A percentile compares a stretch with the other conserved stretches of the same genome.
These are phyloP conservation scores for Zygogramma bicolorata DNA, from an alignment of 2,888 invertebrate genomes.

Conservation along the genomic window DNA sequence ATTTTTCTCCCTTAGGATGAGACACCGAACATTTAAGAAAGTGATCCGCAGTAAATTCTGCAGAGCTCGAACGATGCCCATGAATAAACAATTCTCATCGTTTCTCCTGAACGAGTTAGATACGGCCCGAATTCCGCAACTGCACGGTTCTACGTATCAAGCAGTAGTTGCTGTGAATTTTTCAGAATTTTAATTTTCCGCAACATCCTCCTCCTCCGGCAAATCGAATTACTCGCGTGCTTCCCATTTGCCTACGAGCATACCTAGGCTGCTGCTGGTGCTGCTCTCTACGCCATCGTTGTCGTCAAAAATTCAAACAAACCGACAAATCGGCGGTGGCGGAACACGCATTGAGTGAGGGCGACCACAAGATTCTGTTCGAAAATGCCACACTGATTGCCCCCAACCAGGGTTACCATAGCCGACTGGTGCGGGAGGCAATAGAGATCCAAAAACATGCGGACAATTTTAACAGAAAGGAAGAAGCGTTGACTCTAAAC, in stretches of 20 bases:
- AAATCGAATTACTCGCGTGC: background rate
- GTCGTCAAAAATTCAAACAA: too few species aligned
- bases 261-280: background rate
- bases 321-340: too few species aligned
- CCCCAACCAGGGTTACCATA: too few species aligned
- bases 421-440: too few species aligned
- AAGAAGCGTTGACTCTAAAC: too few species aligned
- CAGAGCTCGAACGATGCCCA: background rate
- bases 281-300: background rate
- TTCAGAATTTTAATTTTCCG: constrained; percentile 3
- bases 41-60: background rate
- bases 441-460: too few species aligned
- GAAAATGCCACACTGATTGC: too few species aligned
- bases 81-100: background rate
- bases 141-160: background rate
- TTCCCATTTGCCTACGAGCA: background rate
- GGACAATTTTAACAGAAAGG: too few species aligned
- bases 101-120: background rate
- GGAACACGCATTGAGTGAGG: too few species aligned
- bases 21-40: background rate
- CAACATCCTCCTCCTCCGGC: background rate
- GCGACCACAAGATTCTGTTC: too few species aligned
- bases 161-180: background rate
- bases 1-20: too few species aligned
- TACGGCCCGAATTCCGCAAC: background rate